These are phyloP conservation scores for Orthosia incerta DNA, from an alignment of 2,888 invertebrate species.

Conservation along the genomic window DNA sequence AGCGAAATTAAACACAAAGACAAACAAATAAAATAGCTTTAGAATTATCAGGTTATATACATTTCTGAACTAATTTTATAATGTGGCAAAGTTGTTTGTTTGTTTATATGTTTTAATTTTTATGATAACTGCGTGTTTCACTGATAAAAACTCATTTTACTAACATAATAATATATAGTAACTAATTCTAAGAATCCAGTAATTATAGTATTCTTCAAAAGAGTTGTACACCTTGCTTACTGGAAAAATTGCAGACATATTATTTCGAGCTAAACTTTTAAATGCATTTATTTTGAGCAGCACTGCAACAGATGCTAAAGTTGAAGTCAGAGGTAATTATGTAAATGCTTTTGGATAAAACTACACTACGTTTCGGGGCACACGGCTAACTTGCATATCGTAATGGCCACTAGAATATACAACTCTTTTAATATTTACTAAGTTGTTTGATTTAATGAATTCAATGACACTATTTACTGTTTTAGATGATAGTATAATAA, in stretches of 20 bases:
- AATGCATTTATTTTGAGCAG: constrained; percentile 5
- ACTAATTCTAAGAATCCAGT: too few species aligned
- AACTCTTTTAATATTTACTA: constrained; percentile 15
- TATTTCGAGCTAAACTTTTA: constrained; percentile 11
- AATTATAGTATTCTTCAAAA: too few species aligned
- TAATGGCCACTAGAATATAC: not conserved
- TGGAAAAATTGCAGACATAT: not conserved
- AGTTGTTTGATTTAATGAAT: not conserved
- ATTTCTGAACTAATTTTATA: too few species aligned
- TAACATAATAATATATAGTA: too few species aligned
- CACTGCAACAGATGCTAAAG: constrained; percentile 25
- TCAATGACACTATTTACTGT: not conserved
- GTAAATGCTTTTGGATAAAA: constrained; percentile 37
- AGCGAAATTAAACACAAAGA: constrained; percentile 6
- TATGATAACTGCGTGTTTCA: too few species aligned
- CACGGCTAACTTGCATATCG: not conserved
- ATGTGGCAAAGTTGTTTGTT: too few species aligned
- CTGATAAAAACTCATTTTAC: too few species aligned
- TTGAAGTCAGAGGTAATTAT: constrained; percentile 30
- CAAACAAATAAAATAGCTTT: not conserved
- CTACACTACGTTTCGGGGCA: not conserved
- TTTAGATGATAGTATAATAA: not conserved
- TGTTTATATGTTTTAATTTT: too few species aligned
- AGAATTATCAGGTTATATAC: not conserved
- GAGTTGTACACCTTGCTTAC: not conserved